A percentile compares a stretch with the other conserved stretches of the same genome.
These are phyloP conservation scores for Ochropleura leucogaster DNA, from an alignment of 2,888 invertebrate genomes.

Conservation along the genomic window DNA sequence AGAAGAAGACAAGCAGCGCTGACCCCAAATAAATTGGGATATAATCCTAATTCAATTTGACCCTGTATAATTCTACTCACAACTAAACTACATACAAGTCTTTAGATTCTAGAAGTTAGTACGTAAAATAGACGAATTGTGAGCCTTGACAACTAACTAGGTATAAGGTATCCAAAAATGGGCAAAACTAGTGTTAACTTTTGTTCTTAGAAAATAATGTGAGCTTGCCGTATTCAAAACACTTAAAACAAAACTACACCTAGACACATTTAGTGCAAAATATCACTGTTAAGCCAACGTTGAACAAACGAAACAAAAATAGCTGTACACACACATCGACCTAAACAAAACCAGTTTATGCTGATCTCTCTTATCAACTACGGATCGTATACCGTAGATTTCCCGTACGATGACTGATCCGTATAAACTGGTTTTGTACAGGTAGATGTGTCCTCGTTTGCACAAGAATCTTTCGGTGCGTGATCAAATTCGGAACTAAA, in stretches of 20 bases:
- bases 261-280: conserved; percentile 52
- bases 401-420: no score
- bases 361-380: no score
- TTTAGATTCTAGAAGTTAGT: conserved; percentile 22
- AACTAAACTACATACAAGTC: conserved; percentile 18
- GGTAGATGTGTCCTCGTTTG: no score
- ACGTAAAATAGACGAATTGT: conserved; percentile 1
- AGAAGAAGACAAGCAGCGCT: no score
- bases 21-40: no score
- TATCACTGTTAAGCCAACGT: conserved; percentile 56
- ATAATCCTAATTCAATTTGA: not conserved
- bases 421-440: no score
- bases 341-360: no score
- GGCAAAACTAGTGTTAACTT: not conserved
- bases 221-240: conserved; percentile 37
- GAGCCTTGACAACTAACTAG: not conserved
- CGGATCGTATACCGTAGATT: no score
- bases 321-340: not conserved
- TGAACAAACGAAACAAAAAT: conserved; percentile 36
- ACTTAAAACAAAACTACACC: conserved; percentile 33
- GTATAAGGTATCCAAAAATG: not conserved
- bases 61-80: not conserved
- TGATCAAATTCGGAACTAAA: not conserved
- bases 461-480: not conserved
- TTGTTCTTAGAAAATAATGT: conserved; percentile 10